Percentiles rank a stretch among this genome's conserved stretches.
phyloP scores from a whole-genome alignment of 2,113 vertebrate genomes.

The Entomyzon cyanotis region DNA sequence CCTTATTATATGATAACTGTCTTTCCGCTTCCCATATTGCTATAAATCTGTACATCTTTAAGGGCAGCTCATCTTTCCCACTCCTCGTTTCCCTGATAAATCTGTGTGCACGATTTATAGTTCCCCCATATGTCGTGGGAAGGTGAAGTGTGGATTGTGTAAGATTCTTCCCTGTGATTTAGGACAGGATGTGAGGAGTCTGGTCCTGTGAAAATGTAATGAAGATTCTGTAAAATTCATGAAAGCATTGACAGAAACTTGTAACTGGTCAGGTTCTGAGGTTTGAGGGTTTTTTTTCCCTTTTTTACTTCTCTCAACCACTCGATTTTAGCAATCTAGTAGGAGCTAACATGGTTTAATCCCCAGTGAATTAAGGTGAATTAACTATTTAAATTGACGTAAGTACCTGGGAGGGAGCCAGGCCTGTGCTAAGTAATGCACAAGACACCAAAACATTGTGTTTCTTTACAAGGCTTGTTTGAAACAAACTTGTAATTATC shows the following conservation, averaged over 20 bases:
- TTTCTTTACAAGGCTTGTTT: background rate
- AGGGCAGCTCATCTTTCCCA: conserved; percentile 26
- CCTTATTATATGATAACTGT: conserved; percentile 14
- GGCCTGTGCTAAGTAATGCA: background rate
- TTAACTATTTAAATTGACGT: background rate
- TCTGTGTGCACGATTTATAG: background rate
- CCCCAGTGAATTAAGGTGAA: background rate
- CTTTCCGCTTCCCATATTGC: conserved; percentile 29
- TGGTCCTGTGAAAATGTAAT: background rate
- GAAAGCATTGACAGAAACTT: background rate
- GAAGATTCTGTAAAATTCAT: background rate
- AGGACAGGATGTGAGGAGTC: conserved; percentile 34
- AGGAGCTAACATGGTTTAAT: background rate
- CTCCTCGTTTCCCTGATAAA: conserved; percentile 22
- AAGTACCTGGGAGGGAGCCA: background rate
- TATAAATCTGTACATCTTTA: conserved; percentile 53
- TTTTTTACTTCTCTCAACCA: background rate
- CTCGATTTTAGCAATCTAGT: background rate
- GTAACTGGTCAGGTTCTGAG: background rate
- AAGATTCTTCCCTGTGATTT: conserved; percentile 1
- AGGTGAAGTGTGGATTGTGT: background rate
- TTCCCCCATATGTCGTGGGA: background rate
- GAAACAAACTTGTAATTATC: background rate
- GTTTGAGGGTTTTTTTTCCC: background rate
- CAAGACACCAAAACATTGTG: background rate